Evolutionary conservation across 2,797 vertebrate species (phyloP), one percentile per base, ranked within the genome.

Genomic region (Danio aesculapii): DNA sequence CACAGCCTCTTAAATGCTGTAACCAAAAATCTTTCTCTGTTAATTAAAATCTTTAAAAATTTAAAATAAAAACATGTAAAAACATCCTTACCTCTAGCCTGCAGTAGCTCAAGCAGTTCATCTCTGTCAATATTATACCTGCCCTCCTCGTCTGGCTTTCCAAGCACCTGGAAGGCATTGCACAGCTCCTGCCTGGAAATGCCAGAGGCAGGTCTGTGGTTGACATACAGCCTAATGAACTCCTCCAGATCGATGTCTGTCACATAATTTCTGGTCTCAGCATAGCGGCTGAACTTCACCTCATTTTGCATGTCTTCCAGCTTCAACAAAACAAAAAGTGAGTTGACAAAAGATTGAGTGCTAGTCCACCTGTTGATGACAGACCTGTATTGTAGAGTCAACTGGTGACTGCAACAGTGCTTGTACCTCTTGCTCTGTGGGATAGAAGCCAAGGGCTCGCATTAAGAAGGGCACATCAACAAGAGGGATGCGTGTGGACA

Each of bases 301-400:
- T 99, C 98, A 1, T 97, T 98, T 73, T 94, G 91, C 89, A 99
- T 97, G 86, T 98, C 92, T 83, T 97, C 96, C 75, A 97, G 91
- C 98, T 99, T 83, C 8, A 61, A 79, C 16, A 69, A 72, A 66
- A 68, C 69, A 61, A n/a, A 78, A 68, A 39, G 9, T 16, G 64
- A 3, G n/a, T 55, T 78, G 44, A 70, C 16, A 77, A 66, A 77
- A 21, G n/a, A 46, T 17, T 58, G 50, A 77, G 62, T 61, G 46
- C n/a, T 30, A 71, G 57, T 62, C n/a, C 1, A 44, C n/a, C 66
- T 8, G 49, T 50, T 2, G 1, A 70, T 70, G 57, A 70, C 46
- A 70, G 30, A 21, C 10, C 39, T 57, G 12, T 21, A 67, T 69
- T 46, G 44, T 12, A 43, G 13, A 75, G 41, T 59, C 6, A 47